Conservation (phyloP, 2,113 vertebrate genomes). For the Clinocottus analis region DNA sequence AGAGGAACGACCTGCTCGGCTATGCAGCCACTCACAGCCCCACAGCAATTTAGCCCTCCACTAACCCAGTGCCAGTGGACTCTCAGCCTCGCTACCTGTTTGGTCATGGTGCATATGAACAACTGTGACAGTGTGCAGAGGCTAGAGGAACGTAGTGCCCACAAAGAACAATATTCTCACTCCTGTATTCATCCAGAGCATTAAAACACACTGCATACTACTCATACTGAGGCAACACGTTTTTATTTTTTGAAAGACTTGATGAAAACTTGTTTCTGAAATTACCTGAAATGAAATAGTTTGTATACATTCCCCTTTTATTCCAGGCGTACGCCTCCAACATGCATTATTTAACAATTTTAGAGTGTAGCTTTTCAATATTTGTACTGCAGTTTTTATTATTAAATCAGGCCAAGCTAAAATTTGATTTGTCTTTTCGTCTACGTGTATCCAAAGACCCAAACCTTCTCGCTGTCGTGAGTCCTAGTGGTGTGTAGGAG, state of each 20-base stretch:
- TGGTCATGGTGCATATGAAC: conserved; percentile 80
- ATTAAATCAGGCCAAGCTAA: conserved; percentile 12
- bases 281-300: conserved; percentile 17
- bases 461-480: conserved; percentile 39
- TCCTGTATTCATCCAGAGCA: conserved; percentile 7
- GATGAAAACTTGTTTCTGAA: conserved; percentile 20
- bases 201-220: background rate
- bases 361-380: conserved; percentile 24
- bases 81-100: conserved; percentile 87
- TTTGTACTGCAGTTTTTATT: conserved; percentile 22
- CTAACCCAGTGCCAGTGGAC: conserved; percentile 89
- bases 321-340: background rate
- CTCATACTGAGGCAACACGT: background rate
- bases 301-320: conserved; percentile 13
- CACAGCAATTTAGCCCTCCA: conserved; percentile 95
- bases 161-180: conserved; percentile 39
- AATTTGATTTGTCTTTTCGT: conserved; percentile 34
- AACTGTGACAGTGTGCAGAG: conserved; percentile 62
- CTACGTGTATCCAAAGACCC: conserved; percentile 25
- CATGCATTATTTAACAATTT: conserved; percentile 37
- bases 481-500: conserved; percentile 36
- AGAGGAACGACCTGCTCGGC: conserved; percentile 96
- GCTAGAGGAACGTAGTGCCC: conserved; percentile 30
- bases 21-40: conserved; percentile 89
- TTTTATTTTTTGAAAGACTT: conserved; percentile 13